These are phyloP conservation scores for Epistrophe eligans DNA, from an alignment of 2,888 invertebrate genomes.

Conservation along the genomic window DNA sequence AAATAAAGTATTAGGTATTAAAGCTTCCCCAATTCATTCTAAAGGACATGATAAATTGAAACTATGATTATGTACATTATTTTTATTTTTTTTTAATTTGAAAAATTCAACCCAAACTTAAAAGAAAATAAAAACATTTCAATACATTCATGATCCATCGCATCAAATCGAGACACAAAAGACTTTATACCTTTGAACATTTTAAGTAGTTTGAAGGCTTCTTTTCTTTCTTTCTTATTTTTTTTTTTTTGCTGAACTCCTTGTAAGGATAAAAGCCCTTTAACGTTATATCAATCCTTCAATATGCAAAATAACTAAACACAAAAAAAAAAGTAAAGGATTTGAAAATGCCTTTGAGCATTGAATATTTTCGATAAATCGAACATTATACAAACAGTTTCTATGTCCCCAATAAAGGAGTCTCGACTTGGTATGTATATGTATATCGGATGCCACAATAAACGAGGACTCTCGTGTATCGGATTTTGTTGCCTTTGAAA, in stretches of 20 bases:
- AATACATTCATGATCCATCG: neutral
- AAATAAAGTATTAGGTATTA: neutral
- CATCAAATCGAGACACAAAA: constrained; percentile 9
- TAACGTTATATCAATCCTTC: neutral
- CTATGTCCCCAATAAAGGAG: constrained; percentile 6
- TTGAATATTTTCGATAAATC: constrained; percentile 20
- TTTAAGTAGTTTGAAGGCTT: neutral
- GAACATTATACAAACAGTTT: neutral
- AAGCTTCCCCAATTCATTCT: neutral
- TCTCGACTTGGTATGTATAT: neutral
- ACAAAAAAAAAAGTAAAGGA: neutral
- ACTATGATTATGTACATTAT: neutral
- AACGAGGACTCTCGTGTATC: neutral
- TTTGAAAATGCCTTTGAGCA: constrained; percentile 16
- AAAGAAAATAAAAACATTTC: constrained; percentile 1
- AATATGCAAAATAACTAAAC: neutral
- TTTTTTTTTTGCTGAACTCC: neutral
- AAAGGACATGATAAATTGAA: neutral
- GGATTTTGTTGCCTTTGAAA: neutral
- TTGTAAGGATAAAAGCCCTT: constrained; percentile 6
- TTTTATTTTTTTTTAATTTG: neutral
- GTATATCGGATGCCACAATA: neutral
- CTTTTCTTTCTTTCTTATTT: too few species aligned
- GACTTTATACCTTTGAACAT: neutral
- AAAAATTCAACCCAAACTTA: neutral